These are phyloP conservation scores for Diadema setosum DNA, from an alignment of 35 echinoderm and acorn worm species.

Conservation along the genomic window DNA sequence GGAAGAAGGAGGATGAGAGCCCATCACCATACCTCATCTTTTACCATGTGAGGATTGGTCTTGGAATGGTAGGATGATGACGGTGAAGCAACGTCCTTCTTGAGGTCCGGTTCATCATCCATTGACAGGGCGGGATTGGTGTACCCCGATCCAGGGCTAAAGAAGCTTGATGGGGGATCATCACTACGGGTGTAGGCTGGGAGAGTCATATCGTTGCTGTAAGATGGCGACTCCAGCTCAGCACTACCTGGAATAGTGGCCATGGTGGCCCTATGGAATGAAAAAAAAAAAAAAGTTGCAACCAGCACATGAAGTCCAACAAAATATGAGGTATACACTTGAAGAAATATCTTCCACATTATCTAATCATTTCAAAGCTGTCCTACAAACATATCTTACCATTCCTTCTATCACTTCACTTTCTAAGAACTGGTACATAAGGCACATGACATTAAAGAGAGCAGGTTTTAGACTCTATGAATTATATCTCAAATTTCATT, in stretches of 20 bases:
- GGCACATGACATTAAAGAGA: no score
- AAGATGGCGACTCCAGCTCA: neutral
- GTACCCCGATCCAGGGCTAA: neutral
- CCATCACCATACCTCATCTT: neutral
- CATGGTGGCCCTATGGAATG: neutral
- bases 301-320: neutral
- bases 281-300: neutral
- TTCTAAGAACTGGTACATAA: no score
- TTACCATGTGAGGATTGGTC: neutral
- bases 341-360: neutral
- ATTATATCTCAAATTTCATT: no score
- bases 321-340: neutral
- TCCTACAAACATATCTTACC: no score
- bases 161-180: neutral
- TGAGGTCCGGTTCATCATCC: constrained; percentile 2
- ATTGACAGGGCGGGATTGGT: neutral
- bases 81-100: neutral
- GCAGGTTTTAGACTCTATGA: no score
- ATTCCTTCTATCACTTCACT: no score
- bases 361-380: neutral
- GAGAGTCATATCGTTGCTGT: constrained; percentile 3
- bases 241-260: neutral
- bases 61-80: neutral
- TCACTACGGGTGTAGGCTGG: neutral
- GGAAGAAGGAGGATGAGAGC: no score